phyloP scores from a whole-genome alignment of 2,113 vertebrate genomes.

The Atherinomorus stipes region DNA sequence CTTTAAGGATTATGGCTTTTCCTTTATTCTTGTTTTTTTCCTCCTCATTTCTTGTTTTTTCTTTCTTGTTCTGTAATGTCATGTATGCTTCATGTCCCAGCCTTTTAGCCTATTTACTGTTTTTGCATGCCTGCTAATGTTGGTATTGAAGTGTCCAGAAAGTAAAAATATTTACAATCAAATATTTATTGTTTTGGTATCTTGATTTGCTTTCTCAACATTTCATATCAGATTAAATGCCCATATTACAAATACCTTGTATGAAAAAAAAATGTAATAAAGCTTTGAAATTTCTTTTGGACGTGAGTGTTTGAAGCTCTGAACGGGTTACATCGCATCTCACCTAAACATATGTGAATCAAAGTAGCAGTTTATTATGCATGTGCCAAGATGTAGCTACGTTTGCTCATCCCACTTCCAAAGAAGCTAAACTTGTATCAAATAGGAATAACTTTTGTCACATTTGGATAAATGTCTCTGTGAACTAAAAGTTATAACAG shows the following conservation, averaged over 20 bases:
- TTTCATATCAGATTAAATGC: slow-evolving; percentile 55
- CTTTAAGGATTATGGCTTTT: slow-evolving; percentile 21
- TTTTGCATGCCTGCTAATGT: slow-evolving; percentile 33
- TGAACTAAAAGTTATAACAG: too few species aligned
- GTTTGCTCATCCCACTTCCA: too few species aligned
- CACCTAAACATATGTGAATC: too few species aligned
- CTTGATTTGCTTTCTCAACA: slow-evolving; percentile 67
- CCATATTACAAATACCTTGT: slow-evolving; percentile 64
- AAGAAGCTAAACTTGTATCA: too few species aligned
- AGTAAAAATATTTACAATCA: slow-evolving; percentile 35
- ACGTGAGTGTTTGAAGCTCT: slow-evolving; percentile 1
- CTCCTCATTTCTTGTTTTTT: too few species aligned
- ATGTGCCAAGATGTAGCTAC: too few species aligned
- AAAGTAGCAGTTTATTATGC: too few species aligned
- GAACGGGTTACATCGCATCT: too few species aligned
- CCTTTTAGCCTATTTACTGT: slow-evolving; percentile 24
- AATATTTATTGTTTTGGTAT: slow-evolving; percentile 63
- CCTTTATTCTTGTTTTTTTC: slow-evolving; percentile 29
- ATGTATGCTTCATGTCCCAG: not conserved
- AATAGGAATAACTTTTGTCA: too few species aligned
- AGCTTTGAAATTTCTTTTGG: slow-evolving; percentile 51
- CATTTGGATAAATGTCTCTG: too few species aligned
- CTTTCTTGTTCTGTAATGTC: not conserved
- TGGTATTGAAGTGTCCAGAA: slow-evolving; percentile 35
- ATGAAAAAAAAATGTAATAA: slow-evolving; percentile 77